Conservation (phyloP, 2,888 invertebrate genomes). For the Drosophila vallismaia region DNA sequence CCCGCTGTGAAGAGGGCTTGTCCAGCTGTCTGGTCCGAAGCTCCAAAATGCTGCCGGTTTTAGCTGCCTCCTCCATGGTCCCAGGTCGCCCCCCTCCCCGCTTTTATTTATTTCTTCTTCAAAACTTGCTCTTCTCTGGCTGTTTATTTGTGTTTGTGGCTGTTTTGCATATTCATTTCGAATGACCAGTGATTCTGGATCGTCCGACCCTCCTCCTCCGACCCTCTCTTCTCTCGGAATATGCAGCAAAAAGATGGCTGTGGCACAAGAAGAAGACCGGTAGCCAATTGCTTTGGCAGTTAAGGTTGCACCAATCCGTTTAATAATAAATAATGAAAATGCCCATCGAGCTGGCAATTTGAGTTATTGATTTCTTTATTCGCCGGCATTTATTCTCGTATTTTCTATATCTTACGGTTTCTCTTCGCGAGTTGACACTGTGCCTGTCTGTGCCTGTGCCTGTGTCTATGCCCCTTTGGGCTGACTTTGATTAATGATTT, state of each 20-base stretch:
- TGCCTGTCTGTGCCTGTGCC: conserved; percentile 12
- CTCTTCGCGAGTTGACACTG: conserved; percentile 33
- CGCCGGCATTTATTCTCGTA: conserved; percentile 12
- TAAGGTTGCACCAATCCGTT: conserved; percentile 81
- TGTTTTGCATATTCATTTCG: conserved; percentile 75
- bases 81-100: too few relatives aligned
- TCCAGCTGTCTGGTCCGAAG: conserved; percentile 53
- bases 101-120: not conserved
- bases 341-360: conserved; percentile 46
- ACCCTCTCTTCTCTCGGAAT: not conserved
- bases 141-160: conserved; percentile 24
- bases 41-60: conserved; percentile 58
- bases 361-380: conserved; percentile 73
- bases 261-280: conserved; percentile 68
- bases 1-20: conserved; percentile 51
- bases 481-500: conserved; percentile 50
- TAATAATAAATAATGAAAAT: conserved; percentile 77
- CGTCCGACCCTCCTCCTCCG: not conserved
- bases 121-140: not conserved
- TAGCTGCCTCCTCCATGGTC: not conserved
- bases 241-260: conserved; percentile 5
- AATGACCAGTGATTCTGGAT: conserved; percentile 36
- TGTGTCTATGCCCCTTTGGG: conserved; percentile 18
- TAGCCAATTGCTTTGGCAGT: conserved; percentile 81
- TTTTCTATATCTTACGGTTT: not conserved